phyloP scores from a whole-genome alignment of 2,888 invertebrate genomes.

The Himalopsyche anomala region DNA sequence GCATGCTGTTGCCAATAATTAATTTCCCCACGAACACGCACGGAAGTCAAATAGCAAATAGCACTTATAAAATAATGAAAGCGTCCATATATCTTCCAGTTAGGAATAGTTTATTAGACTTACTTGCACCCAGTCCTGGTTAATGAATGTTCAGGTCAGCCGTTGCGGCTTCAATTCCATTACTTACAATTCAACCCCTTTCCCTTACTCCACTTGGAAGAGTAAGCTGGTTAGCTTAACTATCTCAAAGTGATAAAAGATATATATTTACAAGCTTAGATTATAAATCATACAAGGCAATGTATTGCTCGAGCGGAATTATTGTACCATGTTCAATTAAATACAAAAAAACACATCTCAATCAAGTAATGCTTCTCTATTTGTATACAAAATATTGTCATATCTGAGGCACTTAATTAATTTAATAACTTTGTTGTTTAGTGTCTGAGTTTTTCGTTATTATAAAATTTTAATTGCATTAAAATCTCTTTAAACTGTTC shows the following conservation, averaged over 20 bases:
- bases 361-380: too few species aligned
- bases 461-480: too few species aligned
- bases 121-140: conserved; percentile 39
- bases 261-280: neutral
- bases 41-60: neutral
- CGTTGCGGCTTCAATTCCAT: conserved; percentile 63
- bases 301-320: too few species aligned
- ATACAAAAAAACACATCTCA: too few species aligned
- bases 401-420: too few species aligned
- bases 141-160: conserved; percentile 63
- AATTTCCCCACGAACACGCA: too few species aligned
- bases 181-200: conserved; percentile 53
- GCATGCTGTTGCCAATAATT: too few species aligned
- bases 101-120: conserved; percentile 53
- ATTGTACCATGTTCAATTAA: too few species aligned
- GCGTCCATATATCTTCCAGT: conserved; percentile 34
- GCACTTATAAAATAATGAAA: conserved; percentile 21
- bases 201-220: neutral
- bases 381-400: too few species aligned
- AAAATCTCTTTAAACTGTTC: too few species aligned
- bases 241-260: conserved; percentile 8
- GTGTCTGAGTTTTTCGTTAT: too few species aligned
- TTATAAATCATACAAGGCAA: neutral
- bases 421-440: too few species aligned
- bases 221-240: neutral